A percentile compares a stretch with the other conserved stretches of the same genome.
These are phyloP conservation scores for Schizopygopsis malacanthus DNA, from an alignment of 2,797 vertebrate genomes.

Conservation along the genomic window DNA sequence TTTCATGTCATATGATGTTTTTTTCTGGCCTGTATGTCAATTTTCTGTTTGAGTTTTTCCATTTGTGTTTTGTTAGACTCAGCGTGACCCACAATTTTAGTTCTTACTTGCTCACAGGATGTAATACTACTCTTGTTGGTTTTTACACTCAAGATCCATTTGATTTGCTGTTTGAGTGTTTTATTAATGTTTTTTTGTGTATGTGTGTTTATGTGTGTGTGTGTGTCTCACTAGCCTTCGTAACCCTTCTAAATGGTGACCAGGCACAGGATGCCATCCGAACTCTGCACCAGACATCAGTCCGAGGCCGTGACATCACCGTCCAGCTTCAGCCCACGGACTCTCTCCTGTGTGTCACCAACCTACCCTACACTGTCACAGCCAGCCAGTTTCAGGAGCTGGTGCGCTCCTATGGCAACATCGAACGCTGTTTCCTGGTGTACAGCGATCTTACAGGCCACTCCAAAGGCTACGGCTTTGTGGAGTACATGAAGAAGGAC, in stretches of 20 bases:
- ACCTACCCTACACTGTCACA: slow-evolving; percentile 87
- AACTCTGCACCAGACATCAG: slow-evolving; percentile 87
- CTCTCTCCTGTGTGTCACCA: slow-evolving; percentile 93
- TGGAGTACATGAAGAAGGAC: slow-evolving; percentile 99
- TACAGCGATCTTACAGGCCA: slow-evolving; percentile 91
- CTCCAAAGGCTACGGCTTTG: slow-evolving; percentile 97
- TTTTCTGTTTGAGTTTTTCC: slow-evolving; percentile 29
- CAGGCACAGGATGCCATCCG: slow-evolving; percentile 94
- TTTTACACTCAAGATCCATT: slow-evolving; percentile 43
- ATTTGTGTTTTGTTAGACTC: slow-evolving; percentile 34
- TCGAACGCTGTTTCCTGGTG: slow-evolving; percentile 95
- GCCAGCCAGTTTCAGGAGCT: slow-evolving; percentile 92
- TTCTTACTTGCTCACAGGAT: not conserved
- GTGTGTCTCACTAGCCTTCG: slow-evolving; percentile 87
- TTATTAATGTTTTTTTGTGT: slow-evolving; percentile 58
- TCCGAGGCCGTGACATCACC: slow-evolving; percentile 89
- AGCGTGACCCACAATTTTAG: slow-evolving; percentile 25
- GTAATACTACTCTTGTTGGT: slow-evolving; percentile 24
- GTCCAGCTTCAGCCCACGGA: slow-evolving; percentile 96
- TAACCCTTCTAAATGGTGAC: slow-evolving; percentile 94
- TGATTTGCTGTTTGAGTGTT: slow-evolving; percentile 46
- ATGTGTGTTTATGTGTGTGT: slow-evolving; percentile 65
- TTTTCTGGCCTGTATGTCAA: slow-evolving; percentile 29
- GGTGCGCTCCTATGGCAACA: slow-evolving; percentile 90
- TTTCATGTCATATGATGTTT: not conserved